Evolutionary conservation across 2,797 vertebrate genomes (phyloP).

Genomic region (Synaphobranchus kaupii): DNA sequence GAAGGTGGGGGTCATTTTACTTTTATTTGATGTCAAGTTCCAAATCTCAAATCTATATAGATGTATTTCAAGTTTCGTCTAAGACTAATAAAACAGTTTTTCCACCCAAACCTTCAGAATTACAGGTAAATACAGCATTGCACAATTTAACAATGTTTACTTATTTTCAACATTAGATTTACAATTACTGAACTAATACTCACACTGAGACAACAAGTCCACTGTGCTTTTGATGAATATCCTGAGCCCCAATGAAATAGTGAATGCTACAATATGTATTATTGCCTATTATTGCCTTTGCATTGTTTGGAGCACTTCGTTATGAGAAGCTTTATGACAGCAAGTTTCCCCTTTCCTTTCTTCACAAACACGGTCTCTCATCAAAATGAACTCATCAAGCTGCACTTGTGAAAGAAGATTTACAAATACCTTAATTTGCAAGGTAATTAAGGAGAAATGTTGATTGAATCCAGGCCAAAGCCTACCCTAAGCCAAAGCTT

Average conservation of each 20-base stretch:
- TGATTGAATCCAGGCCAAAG: too few species aligned
- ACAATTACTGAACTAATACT: neutral
- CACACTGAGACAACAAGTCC: too few species aligned
- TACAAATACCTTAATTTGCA: too few species aligned
- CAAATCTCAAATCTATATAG: slow-evolving; percentile 31
- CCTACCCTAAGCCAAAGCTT: too few species aligned
- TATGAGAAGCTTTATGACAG: neutral
- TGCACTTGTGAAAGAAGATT: too few species aligned
- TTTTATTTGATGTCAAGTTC: slow-evolving; percentile 26
- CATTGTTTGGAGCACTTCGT: neutral
- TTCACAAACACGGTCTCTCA: too few species aligned
- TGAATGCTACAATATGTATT: neutral
- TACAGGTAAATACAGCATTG: slow-evolving; percentile 1
- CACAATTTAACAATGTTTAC: neutral
- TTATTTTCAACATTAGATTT: neutral
- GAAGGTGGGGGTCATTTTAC: slow-evolving; percentile 15
- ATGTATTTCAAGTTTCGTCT: slow-evolving; percentile 19
- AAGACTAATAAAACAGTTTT: neutral
- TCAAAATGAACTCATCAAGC: too few species aligned
- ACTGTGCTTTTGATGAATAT: neutral
- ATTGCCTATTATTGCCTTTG: neutral
- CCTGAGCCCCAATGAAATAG: neutral
- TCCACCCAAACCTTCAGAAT: slow-evolving; percentile 11
- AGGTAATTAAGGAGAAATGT: too few species aligned
- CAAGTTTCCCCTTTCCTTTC: neutral